Base-by-base conservation (phyloP, 2,113 vertebrate genomes). In the Mus pahari region DNA sequence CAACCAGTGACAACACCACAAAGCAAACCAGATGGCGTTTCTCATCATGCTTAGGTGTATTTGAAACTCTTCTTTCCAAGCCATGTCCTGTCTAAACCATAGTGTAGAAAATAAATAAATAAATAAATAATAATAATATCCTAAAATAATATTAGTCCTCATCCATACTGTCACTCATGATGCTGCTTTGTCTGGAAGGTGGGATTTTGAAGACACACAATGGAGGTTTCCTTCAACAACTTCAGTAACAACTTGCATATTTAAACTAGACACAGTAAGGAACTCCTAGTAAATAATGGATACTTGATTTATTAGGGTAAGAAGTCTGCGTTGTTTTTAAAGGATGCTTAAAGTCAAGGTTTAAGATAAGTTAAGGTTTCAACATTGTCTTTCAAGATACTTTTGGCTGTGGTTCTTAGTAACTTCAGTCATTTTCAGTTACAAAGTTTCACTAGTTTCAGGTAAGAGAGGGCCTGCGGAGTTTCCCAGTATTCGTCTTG, bases 11-110 rank as follows among this genome's bases (percentile, higher is more conserved):
- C 28, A 68, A 62, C 17, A 53, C 53, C 50, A 70, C 64, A 53
- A 33, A 50, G 36, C 42, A 86, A 50, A 68, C 68, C 45, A 77
- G 22, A 86, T 11, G 50, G 14, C 75, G 7, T 83, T 88, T 93
- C 24, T 86, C 62, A 94, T 66, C 92, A 92, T 55, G 82, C 93
- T 89, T 70, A 81, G 50, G 5, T 39, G 16, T 42, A 31, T 50
- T 68, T 94, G 24, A 93, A 96, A 90, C 92, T 74, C 10, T 53
- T 86, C 89, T 92, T 88, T 9, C 33, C 95, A 84, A 64, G 28
- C 31, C 78, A 42, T 9, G 13, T n/a, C 31, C 19, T 20, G 8
- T 89, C 20, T 19, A 82, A 11, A n/a, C 66, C 5, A 74, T 0
- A 8, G 36, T 50, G 60, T 28, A 88, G 5, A 82, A 89, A 53